Evolutionary conservation across 2,888 invertebrate species (phyloP), one percentile per base, ranked within the genome.

Genomic region (Drosophila mulleri): DNA sequence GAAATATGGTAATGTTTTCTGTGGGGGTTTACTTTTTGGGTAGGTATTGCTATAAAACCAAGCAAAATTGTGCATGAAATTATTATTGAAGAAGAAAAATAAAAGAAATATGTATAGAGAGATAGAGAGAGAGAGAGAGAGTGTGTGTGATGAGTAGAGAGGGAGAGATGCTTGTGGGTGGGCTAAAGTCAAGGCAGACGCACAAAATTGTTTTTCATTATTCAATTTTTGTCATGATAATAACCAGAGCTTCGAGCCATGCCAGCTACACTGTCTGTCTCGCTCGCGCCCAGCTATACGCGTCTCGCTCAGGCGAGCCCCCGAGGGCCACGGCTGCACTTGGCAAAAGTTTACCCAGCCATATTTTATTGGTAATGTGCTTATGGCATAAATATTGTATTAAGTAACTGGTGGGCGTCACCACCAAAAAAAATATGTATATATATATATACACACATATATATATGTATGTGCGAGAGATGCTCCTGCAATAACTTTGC

Each of bases 371-470:
- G 86, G 90, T 89, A 89, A 89, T 89, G 90, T 89, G 89, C 90
- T 89, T 89, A 89, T 89, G 88, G 78, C 83, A 89, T 89, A 89
- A 89, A 89, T 84, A 87, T 87, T 87, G 86, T 87, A 87, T 87
- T 87, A 90, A 89, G 91, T 88, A 88, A 90, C 84, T 87, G 82
- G 90, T 90, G 90, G 91, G 90, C 91, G 90, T 91, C 83, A 78
- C 89, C 90, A 89, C 83, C 89, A 81, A 39, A 35, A 65, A 58
- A 14, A 29, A 12, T 2, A 26, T 1, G 23, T 8, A 9, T 26
- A 32, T 48, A 12, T 50, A 18, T 41, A 9, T 26, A 32, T 48
- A 12, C 32, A 18, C 35, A 16, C 20, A 16, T 29, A 9, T 26
- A 32, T 48, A 12, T 32, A 23, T 41, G 14, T 26, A 26, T 29